Evolutionary conservation across 1,140 invertebrate genomes (phyloP).

Genomic region (Drosophila subpulchrella): DNA sequence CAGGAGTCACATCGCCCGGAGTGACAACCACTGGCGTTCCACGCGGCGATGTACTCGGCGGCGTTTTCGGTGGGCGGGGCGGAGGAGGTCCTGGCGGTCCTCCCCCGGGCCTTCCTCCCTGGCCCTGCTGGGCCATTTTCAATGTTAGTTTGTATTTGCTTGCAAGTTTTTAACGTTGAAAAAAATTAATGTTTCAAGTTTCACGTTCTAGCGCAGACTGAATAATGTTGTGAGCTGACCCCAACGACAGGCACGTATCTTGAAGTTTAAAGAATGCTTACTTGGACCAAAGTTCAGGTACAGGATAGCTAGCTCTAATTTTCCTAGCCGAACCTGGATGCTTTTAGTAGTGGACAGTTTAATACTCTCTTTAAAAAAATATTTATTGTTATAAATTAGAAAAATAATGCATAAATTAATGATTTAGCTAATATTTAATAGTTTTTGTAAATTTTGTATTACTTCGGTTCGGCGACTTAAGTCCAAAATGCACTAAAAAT

Average conservation of each 20-base stretch:
- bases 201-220: conserved; percentile 12
- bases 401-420: no score
- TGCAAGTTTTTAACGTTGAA: conserved; percentile 1
- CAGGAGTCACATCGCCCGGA: conserved; percentile 1
- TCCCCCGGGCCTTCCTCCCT: background rate
- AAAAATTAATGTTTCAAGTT: conserved; percentile 6
- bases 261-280: conserved; percentile 54
- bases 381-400: no score
- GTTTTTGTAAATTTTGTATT: no score
- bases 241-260: conserved; percentile 32
- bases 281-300: conserved; percentile 29
- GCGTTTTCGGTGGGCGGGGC: background rate
- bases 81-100: conserved; percentile 6
- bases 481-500: no score
- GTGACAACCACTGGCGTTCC: background rate
- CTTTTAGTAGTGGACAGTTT: background rate
- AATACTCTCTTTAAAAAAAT: background rate
- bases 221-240: conserved; percentile 28
- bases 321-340: background rate
- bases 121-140: conserved; percentile 18
- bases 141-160: background rate
- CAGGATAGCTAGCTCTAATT: background rate
- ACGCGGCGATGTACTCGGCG: background rate
- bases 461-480: no score
- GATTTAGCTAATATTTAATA: no score